Percentiles rank a stretch among this genome's conserved stretches.
These are phyloP conservation scores for Eupsittula cactorum DNA, from an alignment of 2,113 vertebrate genomes.

Conservation along the genomic window DNA sequence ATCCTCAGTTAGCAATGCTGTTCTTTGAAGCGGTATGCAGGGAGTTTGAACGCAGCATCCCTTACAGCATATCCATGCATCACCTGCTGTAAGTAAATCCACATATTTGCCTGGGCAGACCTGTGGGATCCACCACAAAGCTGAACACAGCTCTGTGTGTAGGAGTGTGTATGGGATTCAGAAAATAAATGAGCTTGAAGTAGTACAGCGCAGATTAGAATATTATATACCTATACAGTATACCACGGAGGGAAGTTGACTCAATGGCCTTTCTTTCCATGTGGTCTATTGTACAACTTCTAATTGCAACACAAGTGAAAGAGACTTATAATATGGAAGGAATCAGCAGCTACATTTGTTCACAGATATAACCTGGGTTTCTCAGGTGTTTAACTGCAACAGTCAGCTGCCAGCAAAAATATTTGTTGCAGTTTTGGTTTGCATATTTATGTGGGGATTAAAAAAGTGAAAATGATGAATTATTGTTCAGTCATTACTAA, in stretches of 20 bases:
- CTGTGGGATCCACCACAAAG: background rate
- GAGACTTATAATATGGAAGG: background rate
- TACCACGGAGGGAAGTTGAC: background rate
- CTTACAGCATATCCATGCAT: background rate
- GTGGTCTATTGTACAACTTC: background rate
- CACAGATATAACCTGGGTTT: background rate
- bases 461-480: slow-evolving; percentile 35
- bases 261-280: background rate
- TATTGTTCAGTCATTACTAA: slow-evolving; percentile 48
- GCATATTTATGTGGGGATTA: slow-evolving; percentile 29
- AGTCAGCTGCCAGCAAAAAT: slow-evolving; percentile 40
- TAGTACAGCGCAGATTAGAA: background rate
- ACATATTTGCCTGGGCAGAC: background rate
- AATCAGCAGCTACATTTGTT: slow-evolving; percentile 4
- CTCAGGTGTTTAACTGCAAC: slow-evolving; percentile 43
- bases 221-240: background rate
- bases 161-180: background rate
- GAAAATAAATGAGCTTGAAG: background rate
- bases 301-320: background rate
- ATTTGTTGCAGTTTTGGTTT: slow-evolving; percentile 41
- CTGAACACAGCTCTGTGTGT: background rate
- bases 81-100: background rate
- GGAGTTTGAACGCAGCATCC: background rate
- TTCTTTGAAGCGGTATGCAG: background rate
- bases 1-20: background rate